These are phyloP conservation scores for Ochropacha duplaris DNA, from an alignment of 2,888 invertebrate species.

Conservation along the genomic window DNA sequence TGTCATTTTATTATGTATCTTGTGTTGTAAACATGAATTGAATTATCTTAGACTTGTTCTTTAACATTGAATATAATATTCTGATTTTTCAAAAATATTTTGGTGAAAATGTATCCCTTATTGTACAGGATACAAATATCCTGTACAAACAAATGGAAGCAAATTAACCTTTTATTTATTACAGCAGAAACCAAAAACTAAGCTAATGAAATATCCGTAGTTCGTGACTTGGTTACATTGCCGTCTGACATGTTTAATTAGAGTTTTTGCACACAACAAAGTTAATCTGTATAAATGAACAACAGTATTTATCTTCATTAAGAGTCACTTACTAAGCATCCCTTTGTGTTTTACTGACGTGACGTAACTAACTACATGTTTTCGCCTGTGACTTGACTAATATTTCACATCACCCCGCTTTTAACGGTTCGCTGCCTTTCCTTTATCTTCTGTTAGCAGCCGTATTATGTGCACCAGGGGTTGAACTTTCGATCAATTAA, in stretches of 20 bases:
- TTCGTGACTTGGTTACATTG: slow-evolving; percentile 39
- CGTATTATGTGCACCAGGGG: slow-evolving; percentile 76
- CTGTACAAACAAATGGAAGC: no score
- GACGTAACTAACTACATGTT: slow-evolving; percentile 74
- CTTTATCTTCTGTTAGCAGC: slow-evolving; percentile 77
- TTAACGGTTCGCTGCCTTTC: slow-evolving; percentile 72
- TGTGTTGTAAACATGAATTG: no score
- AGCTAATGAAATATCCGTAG: not conserved
- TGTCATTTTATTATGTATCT: no score
- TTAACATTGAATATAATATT: no score
- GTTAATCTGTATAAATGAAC: slow-evolving; percentile 78
- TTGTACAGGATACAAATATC: no score
- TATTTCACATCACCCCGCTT: slow-evolving; percentile 77
- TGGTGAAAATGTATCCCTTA: no score
- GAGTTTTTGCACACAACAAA: slow-evolving; percentile 66
- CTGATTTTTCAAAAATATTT: no score
- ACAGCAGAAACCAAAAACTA: not conserved
- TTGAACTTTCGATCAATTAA: slow-evolving; percentile 82
- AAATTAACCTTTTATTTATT: not conserved
- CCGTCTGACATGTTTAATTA: slow-evolving; percentile 53
- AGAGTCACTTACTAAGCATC: slow-evolving; percentile 75
- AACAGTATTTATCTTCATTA: slow-evolving; percentile 81
- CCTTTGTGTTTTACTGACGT: slow-evolving; percentile 76
- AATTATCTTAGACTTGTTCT: no score
- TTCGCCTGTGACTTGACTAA: slow-evolving; percentile 75